Evolutionary conservation across 2,797 vertebrate genomes (phyloP), one percentile per base, ranked within the genome.

Genomic region (Pelochelys cantorii): DNA sequence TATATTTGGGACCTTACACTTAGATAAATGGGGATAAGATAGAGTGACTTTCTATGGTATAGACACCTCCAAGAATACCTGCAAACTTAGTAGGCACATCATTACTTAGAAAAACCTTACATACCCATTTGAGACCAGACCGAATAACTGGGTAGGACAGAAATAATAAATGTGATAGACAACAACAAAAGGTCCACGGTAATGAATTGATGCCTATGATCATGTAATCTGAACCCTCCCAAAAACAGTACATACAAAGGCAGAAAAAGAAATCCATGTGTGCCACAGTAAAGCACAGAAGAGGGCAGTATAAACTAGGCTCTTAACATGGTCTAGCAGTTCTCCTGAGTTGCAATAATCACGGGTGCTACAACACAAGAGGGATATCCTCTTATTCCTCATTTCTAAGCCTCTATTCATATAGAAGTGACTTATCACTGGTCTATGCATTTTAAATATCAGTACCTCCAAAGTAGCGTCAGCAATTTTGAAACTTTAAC

Each of bases 251-350:
- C 78, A 80, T 94, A 82, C 17, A 90, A 86, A 78, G 34, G 1
- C 0, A 8, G 52, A 71, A 94, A 86, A n/a, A 23, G 20, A 94
- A 95, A 96, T 92, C 75, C 81, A 54, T 54, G 42, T 93, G 20
- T 75, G 18, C 94, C 93, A 78, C 79, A 60, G 81, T 88, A 81
- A 88, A 95, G 90, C 87, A 92, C 97, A 94, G 97, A 97, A 97
- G 96, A 96, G 96, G 96, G 96, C 95, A 97, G 95, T 97, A 82
- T 80, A 94, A 96, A 95, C 97, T 93, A 96, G 54, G 90, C 90
- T 71, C 94, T 93, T 93, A 81, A 75, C 85, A 56, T 14, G 5
- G n/a, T 79, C 34, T 85, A 11, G 86, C 93, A 15, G 87, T 93
- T 93, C 81, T 92, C 53, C 62, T 89, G n/a, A 2, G 2, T 95